These are phyloP conservation scores for Microctonus hyperodae DNA, from an alignment of 2,888 invertebrate species.

Conservation along the genomic window DNA sequence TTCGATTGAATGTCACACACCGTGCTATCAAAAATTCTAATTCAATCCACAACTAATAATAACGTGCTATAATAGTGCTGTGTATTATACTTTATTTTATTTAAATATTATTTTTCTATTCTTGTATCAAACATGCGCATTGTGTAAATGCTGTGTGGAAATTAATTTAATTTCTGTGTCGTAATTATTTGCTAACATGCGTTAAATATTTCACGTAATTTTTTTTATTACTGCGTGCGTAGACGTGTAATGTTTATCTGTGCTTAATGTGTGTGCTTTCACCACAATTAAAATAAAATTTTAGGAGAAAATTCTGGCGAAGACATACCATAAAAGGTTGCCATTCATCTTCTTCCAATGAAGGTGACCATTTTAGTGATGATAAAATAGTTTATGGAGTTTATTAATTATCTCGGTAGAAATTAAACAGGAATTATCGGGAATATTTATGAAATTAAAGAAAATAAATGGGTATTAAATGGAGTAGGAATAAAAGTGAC, in stretches of 20 bases:
- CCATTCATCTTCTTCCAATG: slow-evolving; percentile 11
- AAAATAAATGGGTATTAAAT: neutral
- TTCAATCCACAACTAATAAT: neutral
- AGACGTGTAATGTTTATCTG: neutral
- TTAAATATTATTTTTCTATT: neutral
- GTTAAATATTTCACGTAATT: neutral
- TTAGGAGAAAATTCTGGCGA: neutral
- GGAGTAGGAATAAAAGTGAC: slow-evolving; percentile 3
- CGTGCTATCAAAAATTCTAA: neutral
- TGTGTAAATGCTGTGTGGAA: neutral
- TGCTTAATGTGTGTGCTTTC: too few relatives aligned
- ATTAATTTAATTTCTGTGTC: neutral
- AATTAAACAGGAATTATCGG: neutral
- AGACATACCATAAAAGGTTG: slow-evolving; percentile 8
- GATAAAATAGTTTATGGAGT: neutral
- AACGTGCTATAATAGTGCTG: neutral
- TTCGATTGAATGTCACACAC: neutral
- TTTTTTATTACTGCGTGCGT: neutral
- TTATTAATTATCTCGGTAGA: slow-evolving; percentile 11
- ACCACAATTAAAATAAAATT: neutral
- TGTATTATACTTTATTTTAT: neutral
- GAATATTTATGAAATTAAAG: neutral
- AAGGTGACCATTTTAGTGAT: neutral
- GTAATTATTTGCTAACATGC: slow-evolving; percentile 1
- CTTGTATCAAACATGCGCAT: neutral